Evolutionary conservation across 2,113 vertebrate genomes (phyloP).

Genomic region (Melanocharis versteri): DNA sequence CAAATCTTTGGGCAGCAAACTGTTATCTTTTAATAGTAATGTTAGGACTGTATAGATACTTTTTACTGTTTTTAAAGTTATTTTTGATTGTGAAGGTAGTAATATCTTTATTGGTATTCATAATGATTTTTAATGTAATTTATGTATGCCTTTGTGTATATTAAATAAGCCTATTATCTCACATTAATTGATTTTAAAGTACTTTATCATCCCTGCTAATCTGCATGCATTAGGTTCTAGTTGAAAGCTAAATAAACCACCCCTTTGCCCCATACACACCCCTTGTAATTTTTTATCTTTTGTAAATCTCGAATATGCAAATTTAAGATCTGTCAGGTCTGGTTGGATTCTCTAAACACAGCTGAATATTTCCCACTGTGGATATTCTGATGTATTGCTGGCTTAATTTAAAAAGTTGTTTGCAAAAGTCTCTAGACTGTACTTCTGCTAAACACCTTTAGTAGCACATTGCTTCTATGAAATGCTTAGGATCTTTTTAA

Average conservation of each 20-base stretch:
- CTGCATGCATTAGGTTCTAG: accelerated
- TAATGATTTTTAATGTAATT: not conserved
- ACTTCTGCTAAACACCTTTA: not conserved
- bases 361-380: not conserved
- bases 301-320: not conserved
- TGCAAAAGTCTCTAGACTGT: not conserved
- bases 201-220: not conserved
- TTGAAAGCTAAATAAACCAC: not conserved
- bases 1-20: not conserved
- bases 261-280: accelerated
- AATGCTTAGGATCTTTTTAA: not conserved
- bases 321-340: not conserved
- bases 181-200: not conserved
- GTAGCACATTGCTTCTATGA: not conserved
- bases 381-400: not conserved
- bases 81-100: not conserved
- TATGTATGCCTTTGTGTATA: not conserved
- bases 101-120: not conserved
- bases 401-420: not conserved
- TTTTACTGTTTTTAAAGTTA: not conserved
- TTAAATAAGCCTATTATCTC: not conserved
- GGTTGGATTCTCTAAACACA: not conserved
- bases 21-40: not conserved
- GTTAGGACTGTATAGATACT: not conserved
- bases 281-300: not conserved